Evolutionary conservation across 2,797 vertebrate species (phyloP).

Genomic region (Halcyon leucocephala): DNA sequence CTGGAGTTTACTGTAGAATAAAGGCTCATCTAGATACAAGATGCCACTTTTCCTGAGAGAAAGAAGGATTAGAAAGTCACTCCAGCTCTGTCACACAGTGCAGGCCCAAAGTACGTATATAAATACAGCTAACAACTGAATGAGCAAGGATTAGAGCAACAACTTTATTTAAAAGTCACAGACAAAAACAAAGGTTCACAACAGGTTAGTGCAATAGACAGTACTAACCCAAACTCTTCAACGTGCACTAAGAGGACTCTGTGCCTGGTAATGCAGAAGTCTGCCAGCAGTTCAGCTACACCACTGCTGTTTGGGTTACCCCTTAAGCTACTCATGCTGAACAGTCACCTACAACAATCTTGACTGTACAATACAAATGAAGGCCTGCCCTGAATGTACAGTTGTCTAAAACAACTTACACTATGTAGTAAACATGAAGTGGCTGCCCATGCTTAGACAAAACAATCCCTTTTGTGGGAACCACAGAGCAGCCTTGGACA

Average conservation of each 20-base stretch:
- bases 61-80: not conserved
- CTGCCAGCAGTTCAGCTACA: not conserved
- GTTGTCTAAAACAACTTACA: not conserved
- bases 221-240: not conserved
- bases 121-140: not conserved
- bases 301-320: not conserved
- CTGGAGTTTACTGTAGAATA: not conserved
- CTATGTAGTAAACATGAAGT: fast-evolving
- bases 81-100: fast-evolving
- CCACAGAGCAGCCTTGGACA: too few species aligned
- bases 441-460: fast-evolving
- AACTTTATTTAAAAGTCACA: conserved; percentile 54
- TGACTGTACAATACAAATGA: not conserved
- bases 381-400: not conserved
- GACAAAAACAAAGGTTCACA: not conserved
- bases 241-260: too few species aligned
- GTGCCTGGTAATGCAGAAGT: not conserved
- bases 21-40: not conserved
- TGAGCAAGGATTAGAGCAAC: not conserved
- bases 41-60: not conserved
- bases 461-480: not conserved
- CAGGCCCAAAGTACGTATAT: not conserved
- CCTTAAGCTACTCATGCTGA: not conserved
- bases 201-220: not conserved
- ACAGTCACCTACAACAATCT: not conserved